These are phyloP conservation scores for Chanos chanos DNA, from an alignment of 2,797 vertebrate species.

Conservation along the genomic window DNA sequence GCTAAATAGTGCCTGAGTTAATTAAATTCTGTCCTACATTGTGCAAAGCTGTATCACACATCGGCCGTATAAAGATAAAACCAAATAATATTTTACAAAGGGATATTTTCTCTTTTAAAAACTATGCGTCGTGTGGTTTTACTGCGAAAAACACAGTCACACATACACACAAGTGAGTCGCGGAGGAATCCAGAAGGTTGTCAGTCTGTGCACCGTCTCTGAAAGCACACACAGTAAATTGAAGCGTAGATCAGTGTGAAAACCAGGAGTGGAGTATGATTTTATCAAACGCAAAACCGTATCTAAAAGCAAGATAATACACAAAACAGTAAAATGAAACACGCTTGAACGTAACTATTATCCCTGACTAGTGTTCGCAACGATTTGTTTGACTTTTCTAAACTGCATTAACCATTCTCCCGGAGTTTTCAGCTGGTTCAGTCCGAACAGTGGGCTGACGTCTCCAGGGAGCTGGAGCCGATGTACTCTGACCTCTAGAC, in stretches of 20 bases:
- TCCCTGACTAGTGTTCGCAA: too few species aligned
- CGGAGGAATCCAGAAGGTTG: slow-evolving; percentile 75
- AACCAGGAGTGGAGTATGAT: slow-evolving; percentile 64
- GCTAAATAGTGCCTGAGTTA: slow-evolving; percentile 74
- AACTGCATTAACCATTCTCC: too few species aligned
- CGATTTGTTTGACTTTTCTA: too few species aligned
- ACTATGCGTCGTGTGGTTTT: slow-evolving; percentile 40
- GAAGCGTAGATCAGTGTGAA: slow-evolving; percentile 64
- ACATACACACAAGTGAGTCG: slow-evolving; percentile 67
- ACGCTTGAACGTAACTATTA: too few species aligned
- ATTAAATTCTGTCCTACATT: slow-evolving; percentile 39
- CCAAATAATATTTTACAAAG: slow-evolving; percentile 31
- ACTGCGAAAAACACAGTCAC: slow-evolving; percentile 62
- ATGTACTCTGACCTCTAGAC: slow-evolving; percentile 74
- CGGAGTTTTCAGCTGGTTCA: slow-evolving; percentile 28
- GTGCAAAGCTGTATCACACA: slow-evolving; percentile 19
- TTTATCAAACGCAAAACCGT: slow-evolving; percentile 46
- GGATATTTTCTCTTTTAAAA: neutral
- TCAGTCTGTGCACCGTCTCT: slow-evolving; percentile 68
- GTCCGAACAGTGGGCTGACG: slow-evolving; percentile 35
- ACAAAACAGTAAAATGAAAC: too few species aligned
- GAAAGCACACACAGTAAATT: slow-evolving; percentile 81
- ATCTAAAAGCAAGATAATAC: slow-evolving; percentile 9
- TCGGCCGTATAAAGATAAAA: slow-evolving; percentile 20
- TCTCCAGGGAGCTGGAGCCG: slow-evolving; percentile 55